These are phyloP conservation scores for Apolygus lucorum DNA, from an alignment of 1,140 invertebrate species.

Conservation along the genomic window DNA sequence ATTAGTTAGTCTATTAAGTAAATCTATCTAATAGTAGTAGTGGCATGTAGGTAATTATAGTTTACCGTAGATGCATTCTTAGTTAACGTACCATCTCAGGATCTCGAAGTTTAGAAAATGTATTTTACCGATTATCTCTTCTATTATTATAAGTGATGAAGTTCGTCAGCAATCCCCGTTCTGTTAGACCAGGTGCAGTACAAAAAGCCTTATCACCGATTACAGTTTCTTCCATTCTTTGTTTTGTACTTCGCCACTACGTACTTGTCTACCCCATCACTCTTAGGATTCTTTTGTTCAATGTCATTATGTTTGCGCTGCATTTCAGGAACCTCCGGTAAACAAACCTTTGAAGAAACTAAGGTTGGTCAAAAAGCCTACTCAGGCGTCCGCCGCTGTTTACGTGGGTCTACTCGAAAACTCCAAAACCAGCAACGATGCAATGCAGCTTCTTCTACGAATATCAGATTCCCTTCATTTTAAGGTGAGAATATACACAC, in stretches of 20 bases:
- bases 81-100: background rate
- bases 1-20: background rate
- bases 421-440: conserved; percentile 64
- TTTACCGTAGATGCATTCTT: background rate
- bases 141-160: background rate
- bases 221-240: background rate
- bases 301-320: background rate
- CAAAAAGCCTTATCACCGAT: background rate
- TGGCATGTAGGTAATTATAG: background rate
- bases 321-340: conserved; percentile 32
- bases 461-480: conserved; percentile 65
- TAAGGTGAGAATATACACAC: conserved; percentile 40
- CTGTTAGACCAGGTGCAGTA: background rate
- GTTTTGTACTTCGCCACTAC: background rate
- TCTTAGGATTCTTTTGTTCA: background rate
- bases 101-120: conserved; percentile 37
- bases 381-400: conserved; percentile 50
- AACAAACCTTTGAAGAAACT: conserved; percentile 52
- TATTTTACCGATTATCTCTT: conserved; percentile 48
- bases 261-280: background rate
- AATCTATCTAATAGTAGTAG: background rate
- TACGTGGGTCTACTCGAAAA: conserved; percentile 60
- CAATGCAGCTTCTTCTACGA: conserved; percentile 58
- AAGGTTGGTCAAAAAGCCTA: conserved; percentile 49
- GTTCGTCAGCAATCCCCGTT: background rate